Conservation (phyloP, 2,113 vertebrate species). For the Ploceus nigricollis region DNA sequence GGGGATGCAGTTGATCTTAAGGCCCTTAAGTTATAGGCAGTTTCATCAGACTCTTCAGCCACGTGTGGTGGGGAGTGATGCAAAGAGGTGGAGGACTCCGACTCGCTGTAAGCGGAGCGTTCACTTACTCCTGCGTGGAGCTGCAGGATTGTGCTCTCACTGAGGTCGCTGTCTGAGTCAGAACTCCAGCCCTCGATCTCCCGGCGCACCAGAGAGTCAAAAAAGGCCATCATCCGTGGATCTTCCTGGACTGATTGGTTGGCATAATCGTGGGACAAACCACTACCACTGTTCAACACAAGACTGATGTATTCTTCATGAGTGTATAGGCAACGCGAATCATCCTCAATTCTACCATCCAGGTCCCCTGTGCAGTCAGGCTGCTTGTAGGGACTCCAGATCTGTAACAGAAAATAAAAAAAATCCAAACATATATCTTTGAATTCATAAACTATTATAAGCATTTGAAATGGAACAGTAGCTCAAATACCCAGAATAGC, state of each 20-base stretch:
- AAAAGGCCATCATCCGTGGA: conserved; percentile 98
- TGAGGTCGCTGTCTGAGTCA: conserved; percentile 92
- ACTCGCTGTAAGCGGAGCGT: conserved; percentile 80
- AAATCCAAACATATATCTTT: neutral
- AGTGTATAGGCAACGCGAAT: conserved; percentile 93
- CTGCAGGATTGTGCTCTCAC: conserved; percentile 94
- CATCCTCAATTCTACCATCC: conserved; percentile 91
- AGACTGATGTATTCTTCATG: conserved; percentile 98
- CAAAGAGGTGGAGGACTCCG: conserved; percentile 83
- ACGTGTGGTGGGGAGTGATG: conserved; percentile 75
- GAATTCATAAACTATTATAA: neutral
- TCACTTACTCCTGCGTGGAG: conserved; percentile 87
- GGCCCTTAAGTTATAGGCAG: conserved; percentile 71
- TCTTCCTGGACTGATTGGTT: conserved; percentile 97
- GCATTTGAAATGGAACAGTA: neutral
- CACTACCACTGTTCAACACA: conserved; percentile 94
- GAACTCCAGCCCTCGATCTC: conserved; percentile 99
- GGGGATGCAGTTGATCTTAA: conserved; percentile 71
- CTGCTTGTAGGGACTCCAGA: conserved; percentile 97
- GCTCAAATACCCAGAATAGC: neutral
- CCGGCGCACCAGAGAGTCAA: conserved; percentile 93
- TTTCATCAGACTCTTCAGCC: conserved; percentile 73
- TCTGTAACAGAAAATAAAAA: conserved; percentile 67
- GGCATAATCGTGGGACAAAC: conserved; percentile 94
- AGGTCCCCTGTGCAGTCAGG: conserved; percentile 91